Conservation (phyloP, 1,140 invertebrate genomes). For the Chelonus insularis region DNA sequence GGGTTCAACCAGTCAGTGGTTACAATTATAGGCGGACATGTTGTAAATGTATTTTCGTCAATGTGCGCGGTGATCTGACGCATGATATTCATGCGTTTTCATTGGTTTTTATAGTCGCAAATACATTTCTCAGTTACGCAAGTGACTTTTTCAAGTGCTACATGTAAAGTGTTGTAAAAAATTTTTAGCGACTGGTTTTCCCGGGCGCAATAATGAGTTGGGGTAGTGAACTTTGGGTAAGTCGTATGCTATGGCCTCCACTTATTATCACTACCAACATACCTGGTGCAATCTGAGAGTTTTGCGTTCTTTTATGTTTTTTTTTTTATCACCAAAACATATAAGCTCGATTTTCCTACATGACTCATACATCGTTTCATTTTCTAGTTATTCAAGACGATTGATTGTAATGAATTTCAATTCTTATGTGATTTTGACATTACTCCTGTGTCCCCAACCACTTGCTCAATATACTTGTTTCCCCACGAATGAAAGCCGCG, state of each 20-base stretch:
- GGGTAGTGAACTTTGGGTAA: conserved; percentile 28
- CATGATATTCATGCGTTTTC: not conserved
- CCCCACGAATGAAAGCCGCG: not conserved
- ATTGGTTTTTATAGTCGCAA: not conserved
- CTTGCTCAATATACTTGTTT: not conserved
- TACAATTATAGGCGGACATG: conserved; percentile 23
- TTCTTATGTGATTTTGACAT: not conserved
- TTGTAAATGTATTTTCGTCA: conserved; percentile 22
- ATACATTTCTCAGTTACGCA: conserved; percentile 9
- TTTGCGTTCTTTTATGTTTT: too few species aligned
- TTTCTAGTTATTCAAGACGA: too few species aligned
- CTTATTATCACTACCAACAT: not conserved
- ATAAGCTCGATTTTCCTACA: too few species aligned
- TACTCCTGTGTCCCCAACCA: not conserved
- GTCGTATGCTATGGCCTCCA: not conserved
- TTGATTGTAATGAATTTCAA: not conserved
- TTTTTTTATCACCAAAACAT: too few species aligned
- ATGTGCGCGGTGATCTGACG: conserved; percentile 18
- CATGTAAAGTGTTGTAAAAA: not conserved
- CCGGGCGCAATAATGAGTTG: conserved; percentile 21
- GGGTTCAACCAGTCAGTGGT: conserved; percentile 18
- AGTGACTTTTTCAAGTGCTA: not conserved
- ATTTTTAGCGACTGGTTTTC: conserved; percentile 4
- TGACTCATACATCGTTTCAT: too few species aligned
- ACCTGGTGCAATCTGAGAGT: not conserved